Percentiles rank a stretch among this genome's conserved stretches.
These are phyloP conservation scores for Machimus atricapillus DNA, from an alignment of 2,888 invertebrate genomes.

Conservation along the genomic window DNA sequence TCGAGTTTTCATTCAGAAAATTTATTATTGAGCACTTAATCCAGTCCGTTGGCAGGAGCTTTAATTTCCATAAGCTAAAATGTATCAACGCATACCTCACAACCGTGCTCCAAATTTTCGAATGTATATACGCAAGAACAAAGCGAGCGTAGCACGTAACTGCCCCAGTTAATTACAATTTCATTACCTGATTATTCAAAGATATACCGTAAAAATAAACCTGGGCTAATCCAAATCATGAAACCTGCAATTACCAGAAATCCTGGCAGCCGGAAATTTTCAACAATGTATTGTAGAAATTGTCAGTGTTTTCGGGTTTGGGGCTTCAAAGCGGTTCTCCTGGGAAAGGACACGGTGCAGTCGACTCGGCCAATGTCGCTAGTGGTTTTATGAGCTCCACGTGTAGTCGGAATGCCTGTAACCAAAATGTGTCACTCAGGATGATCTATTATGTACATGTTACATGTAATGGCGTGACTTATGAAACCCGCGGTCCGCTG, in stretches of 20 bases:
- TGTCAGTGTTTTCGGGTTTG: background rate
- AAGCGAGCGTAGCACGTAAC: background rate
- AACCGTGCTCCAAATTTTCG: background rate
- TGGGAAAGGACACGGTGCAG: background rate
- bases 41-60: background rate
- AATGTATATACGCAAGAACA: background rate
- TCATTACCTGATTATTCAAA: background rate
- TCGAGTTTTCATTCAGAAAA: background rate
- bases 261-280: background rate
- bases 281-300: background rate
- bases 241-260: background rate
- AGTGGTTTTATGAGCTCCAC: background rate
- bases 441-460: conserved; percentile 34
- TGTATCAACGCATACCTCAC: background rate
- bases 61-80: background rate
- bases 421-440: conserved; percentile 35
- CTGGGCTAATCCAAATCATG: background rate
- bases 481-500: background rate
- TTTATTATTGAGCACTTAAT: background rate
- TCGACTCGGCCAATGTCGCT: background rate
- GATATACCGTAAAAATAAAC: background rate
- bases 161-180: background rate
- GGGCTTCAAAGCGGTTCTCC: background rate
- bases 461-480: conserved; percentile 20
- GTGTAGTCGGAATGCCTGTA: background rate